Percentiles rank a stretch among this genome's conserved stretches.
These are phyloP conservation scores for Hydropsyche tenuis DNA, from an alignment of 1,140 invertebrate genomes.

Conservation along the genomic window DNA sequence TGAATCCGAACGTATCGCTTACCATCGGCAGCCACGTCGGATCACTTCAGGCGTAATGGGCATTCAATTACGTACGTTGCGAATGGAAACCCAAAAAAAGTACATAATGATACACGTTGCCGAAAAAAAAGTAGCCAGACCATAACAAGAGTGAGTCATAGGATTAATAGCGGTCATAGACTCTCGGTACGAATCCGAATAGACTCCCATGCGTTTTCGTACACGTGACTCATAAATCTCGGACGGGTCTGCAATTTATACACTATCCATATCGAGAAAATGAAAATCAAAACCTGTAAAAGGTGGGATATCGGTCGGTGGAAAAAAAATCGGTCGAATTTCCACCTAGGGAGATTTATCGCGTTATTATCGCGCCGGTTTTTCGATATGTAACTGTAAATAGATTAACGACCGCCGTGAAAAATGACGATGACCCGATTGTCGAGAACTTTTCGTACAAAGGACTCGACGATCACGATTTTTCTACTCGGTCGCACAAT, in stretches of 20 bases:
- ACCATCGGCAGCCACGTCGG: too few species aligned
- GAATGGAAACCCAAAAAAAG: background rate
- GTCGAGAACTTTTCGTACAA: background rate
- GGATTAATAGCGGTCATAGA: conserved; percentile 21
- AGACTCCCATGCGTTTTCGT: background rate
- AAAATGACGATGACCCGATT: conserved; percentile 24
- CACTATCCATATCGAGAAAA: background rate
- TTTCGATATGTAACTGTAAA: conserved; percentile 16
- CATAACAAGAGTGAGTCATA: conserved; percentile 26
- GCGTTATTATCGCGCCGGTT: conserved; percentile 3
- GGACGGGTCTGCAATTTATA: background rate
- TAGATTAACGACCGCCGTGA: conserved; percentile 15
- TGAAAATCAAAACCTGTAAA: background rate
- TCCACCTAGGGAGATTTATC: conserved; percentile 6
- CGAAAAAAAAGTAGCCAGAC: conserved; percentile 27
- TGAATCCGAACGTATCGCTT: too few species aligned
- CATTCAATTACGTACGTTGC: too few species aligned
- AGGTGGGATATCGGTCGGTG: background rate
- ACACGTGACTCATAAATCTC: conserved; percentile 22
- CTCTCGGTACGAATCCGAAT: background rate
- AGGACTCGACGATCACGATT: conserved; percentile 10
- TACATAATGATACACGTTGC: background rate
- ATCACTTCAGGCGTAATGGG: too few species aligned
- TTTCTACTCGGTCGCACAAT: conserved; percentile 15
- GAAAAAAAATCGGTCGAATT: background rate